Evolutionary conservation across 1,140 invertebrate species (phyloP).

Genomic region (Sminthurinus signatus): DNA sequence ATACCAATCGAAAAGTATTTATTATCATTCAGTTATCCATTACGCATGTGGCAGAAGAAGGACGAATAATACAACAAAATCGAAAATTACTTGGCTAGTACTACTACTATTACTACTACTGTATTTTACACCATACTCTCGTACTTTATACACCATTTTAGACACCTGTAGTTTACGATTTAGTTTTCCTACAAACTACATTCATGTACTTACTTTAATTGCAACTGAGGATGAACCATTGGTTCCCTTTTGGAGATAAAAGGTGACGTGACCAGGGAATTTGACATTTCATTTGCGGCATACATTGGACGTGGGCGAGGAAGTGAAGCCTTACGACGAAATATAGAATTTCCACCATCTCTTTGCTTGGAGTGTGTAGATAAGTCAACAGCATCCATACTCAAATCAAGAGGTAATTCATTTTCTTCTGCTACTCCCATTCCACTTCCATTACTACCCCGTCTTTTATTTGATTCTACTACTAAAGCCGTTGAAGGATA

Average conservation of each 20-base stretch:
- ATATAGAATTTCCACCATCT: slow-evolving; percentile 23
- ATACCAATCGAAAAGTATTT: too few relatives aligned
- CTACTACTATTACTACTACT: too few relatives aligned
- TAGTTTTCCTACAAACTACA: too few relatives aligned
- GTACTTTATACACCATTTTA: too few relatives aligned
- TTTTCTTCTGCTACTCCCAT: slow-evolving; percentile 41
- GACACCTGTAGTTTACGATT: too few relatives aligned
- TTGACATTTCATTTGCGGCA: slow-evolving; percentile 18
- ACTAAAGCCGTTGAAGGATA: slow-evolving; percentile 12
- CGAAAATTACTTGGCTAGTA: too few relatives aligned
- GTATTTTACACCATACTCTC: too few relatives aligned
- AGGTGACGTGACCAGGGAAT: slow-evolving; percentile 29
- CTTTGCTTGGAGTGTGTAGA: slow-evolving; percentile 66
- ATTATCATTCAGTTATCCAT: too few relatives aligned
- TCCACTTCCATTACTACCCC: slow-evolving; percentile 19
- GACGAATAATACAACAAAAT: too few relatives aligned
- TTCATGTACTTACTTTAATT: slow-evolving; percentile 25
- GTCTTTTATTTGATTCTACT: slow-evolving; percentile 33
- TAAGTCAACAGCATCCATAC: slow-evolving; percentile 76
- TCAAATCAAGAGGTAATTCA: slow-evolving; percentile 64
- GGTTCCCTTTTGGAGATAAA: slow-evolving; percentile 28
- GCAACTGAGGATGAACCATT: slow-evolving; percentile 31
- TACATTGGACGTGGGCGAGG: slow-evolving; percentile 30
- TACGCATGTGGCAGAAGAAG: too few relatives aligned
- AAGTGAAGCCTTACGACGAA: slow-evolving; percentile 24